Base-by-base conservation (phyloP, 2,888 invertebrate species). In the Agonopterix alstromeriana region DNA sequence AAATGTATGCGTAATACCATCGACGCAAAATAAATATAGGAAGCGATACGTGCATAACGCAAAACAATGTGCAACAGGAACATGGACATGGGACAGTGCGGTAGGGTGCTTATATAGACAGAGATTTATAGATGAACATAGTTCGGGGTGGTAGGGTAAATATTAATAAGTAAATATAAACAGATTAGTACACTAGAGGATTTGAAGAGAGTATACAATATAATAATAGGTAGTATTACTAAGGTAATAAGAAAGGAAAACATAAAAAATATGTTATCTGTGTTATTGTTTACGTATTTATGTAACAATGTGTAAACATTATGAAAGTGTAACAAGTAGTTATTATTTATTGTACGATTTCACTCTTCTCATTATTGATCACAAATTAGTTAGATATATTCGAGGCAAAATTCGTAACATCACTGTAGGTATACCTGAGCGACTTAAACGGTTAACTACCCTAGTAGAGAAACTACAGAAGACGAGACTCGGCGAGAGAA, bases 261-360 rank as follows among this genome's bases (percentile, higher is more conserved):
- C 76, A 67, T 75, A 82, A 84, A 83, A 78, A 79, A 82, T 77
- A 78, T 68, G 77, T 65, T 73, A 63, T 73, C 63, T 76, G 79
- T 79, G 71, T 78, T 67, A 58, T 67, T 67, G 70, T 74, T 77
- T 73, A 82, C 70, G 75, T 77, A 79, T 73, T 66, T 73, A 69
- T 78, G 81, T 82, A 83, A 82, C 78, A 80, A 77, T 73, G 82
- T 83, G 82, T 84, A 83, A 81, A 52, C 70, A 81, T 73, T 79
- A 81, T 73, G 76, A 72, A 72, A 79, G 78, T 82, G 81, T 85
- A 84, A 84, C 80, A 84, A 82, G 72, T 79, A 79, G 38, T 38
- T 43, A 27, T 72, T 73, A 67, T 74, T 79, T 82, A 83, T 86
- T 87, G 86, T 87, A 85, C 85, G 81, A 77, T 77, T 79, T 85